A percentile compares a stretch with the other conserved stretches of the same genome.
phyloP scores from a whole-genome alignment of 2,888 invertebrate genomes.

The Nomada flava region DNA sequence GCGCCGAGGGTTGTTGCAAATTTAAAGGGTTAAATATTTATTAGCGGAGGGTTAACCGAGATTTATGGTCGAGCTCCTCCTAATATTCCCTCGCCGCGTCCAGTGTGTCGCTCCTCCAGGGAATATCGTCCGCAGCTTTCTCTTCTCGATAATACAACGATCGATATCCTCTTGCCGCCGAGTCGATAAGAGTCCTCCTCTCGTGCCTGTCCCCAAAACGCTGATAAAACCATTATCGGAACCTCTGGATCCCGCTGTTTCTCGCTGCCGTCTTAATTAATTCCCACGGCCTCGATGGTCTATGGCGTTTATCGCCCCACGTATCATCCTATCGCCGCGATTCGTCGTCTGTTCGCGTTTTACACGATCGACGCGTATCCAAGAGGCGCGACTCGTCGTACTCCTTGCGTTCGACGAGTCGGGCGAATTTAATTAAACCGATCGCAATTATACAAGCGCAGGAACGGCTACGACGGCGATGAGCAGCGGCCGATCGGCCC shows the following conservation, averaged over 20 bases:
- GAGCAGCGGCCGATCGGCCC: slow-evolving; percentile 16
- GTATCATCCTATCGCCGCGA: slow-evolving; percentile 11
- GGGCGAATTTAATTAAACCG: slow-evolving; percentile 52
- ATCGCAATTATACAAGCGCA: slow-evolving; percentile 40
- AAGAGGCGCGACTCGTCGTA: not conserved
- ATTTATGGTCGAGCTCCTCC: slow-evolving; percentile 77
- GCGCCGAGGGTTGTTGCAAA: slow-evolving; percentile 84
- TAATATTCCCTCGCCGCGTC: slow-evolving; percentile 57
- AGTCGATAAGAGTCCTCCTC: not conserved
- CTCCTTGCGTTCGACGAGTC: not conserved
- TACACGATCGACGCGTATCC: not conserved
- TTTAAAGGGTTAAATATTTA: slow-evolving; percentile 85
- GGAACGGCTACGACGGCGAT: not conserved
- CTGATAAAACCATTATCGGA: not conserved
- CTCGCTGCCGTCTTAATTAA: slow-evolving; percentile 13
- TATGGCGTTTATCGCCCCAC: not conserved
- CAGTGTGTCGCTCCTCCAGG: slow-evolving; percentile 52
- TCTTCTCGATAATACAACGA: slow-evolving; percentile 19
- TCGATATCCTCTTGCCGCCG: slow-evolving; percentile 17
- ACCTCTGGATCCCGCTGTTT: not conserved
- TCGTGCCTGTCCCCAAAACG: slow-evolving; percentile 1
- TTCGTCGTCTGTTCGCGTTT: not conserved
- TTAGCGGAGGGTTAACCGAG: slow-evolving; percentile 84
- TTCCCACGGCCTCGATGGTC: not conserved
- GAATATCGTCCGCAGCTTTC: slow-evolving; percentile 39